These are phyloP conservation scores for Labeo catla DNA, from an alignment of 2,113 vertebrate genomes.

Conservation along the genomic window DNA sequence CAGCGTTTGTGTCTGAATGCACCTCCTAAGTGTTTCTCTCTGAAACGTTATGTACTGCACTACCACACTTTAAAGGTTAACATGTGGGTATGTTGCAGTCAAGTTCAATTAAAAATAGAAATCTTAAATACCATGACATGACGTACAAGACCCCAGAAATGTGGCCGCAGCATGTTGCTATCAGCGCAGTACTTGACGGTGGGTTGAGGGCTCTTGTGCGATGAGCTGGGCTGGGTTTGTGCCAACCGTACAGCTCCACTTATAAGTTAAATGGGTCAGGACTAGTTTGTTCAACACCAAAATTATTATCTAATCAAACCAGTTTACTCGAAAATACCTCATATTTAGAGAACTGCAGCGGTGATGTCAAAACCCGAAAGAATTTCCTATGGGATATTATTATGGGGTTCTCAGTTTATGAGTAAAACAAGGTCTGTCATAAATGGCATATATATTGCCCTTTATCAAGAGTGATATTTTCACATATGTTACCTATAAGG, in stretches of 20 bases:
- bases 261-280: background rate
- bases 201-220: slow-evolving; percentile 1
- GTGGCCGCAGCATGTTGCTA: background rate
- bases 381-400: no score
- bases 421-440: no score
- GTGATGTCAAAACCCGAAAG: no score
- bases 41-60: background rate
- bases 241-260: background rate
- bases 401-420: no score
- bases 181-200: slow-evolving; percentile 7
- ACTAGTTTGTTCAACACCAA: background rate
- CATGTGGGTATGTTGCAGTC: background rate
- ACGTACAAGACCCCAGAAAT: background rate
- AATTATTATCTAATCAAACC: background rate
- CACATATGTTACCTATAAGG: no score
- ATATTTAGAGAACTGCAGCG: no score
- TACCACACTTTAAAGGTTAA: slow-evolving; percentile 14
- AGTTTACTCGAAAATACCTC: background rate
- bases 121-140: slow-evolving; percentile 18
- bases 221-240: background rate
- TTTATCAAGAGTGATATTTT: no score
- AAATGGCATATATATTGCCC: no score
- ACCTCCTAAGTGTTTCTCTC: background rate
- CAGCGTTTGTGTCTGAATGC: background rate
- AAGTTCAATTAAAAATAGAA: slow-evolving; percentile 20